phyloP scores from a whole-genome alignment of 30 jellyfish, hydroid and myxozoan genomes.

The Catostylus mosaicus region DNA sequence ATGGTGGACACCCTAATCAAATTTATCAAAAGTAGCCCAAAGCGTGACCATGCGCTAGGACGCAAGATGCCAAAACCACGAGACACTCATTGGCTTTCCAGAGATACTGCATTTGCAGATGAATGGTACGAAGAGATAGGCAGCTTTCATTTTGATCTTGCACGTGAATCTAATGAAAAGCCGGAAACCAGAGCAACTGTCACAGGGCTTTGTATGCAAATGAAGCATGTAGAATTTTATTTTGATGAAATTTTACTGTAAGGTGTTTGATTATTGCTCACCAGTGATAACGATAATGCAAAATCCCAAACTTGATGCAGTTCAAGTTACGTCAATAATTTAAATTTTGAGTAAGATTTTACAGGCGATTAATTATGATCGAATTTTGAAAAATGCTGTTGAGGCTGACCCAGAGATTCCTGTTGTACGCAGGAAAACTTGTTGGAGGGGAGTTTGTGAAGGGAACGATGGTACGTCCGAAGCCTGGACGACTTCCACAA shows the following conservation, averaged over 20 bases:
- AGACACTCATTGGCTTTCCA: not conserved
- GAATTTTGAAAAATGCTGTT: not conserved
- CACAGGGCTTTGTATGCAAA: too few species aligned
- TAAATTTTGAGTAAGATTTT: too few species aligned
- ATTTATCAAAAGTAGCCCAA: not conserved
- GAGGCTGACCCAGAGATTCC: slow-evolving; percentile 25
- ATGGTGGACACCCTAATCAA: not conserved
- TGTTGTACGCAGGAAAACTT: slow-evolving; percentile 8
- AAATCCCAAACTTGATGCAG: slow-evolving; percentile 10
- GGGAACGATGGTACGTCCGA: slow-evolving; percentile 3
- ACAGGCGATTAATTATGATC: not conserved
- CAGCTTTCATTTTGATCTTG: too few species aligned
- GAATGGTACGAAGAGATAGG: not conserved
- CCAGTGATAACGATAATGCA: not conserved
- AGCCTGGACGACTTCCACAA: not conserved
- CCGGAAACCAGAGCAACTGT: too few species aligned
- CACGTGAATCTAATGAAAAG: too few species aligned
- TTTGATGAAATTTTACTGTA: not conserved
- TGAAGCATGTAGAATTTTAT: not conserved
- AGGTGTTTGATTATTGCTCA: not conserved
- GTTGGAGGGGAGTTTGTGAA: slow-evolving; percentile 16
- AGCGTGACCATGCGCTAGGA: not conserved
- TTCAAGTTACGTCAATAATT: slow-evolving; percentile 12
- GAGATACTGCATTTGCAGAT: not conserved
- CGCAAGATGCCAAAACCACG: not conserved